phyloP scores from a whole-genome alignment of 2,797 vertebrate species.

The Potorous gilbertii region DNA sequence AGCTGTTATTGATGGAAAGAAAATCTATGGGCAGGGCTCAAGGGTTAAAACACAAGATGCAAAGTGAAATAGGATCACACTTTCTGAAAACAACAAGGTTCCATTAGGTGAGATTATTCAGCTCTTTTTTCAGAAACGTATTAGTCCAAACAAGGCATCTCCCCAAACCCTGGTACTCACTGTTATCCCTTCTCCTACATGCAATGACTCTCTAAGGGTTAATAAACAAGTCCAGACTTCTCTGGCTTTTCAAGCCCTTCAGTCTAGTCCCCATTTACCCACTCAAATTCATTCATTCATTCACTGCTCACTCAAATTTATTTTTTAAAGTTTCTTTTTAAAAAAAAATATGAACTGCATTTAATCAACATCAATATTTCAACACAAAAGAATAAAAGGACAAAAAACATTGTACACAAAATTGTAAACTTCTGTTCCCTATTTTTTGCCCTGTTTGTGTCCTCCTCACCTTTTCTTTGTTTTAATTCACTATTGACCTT shows the following conservation, averaged over 20 bases:
- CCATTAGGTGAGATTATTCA: background rate
- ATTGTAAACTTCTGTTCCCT: background rate
- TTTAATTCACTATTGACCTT: background rate
- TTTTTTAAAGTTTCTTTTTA: background rate
- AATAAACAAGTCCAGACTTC: background rate
- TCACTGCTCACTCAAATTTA: background rate
- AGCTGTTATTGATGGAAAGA: background rate
- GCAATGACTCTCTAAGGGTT: background rate
- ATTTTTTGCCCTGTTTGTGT: background rate
- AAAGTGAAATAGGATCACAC: conserved; percentile 12
- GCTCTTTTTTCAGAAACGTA: conserved; percentile 24
- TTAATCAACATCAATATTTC: background rate
- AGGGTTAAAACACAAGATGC: background rate
- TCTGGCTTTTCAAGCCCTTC: background rate
- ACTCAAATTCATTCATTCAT: background rate
- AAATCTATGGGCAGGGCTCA: background rate
- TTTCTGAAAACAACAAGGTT: conserved; percentile 5
- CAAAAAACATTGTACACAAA: background rate
- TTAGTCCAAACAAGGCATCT: background rate
- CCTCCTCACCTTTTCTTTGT: background rate
- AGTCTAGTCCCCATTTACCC: background rate
- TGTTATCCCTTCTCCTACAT: background rate
- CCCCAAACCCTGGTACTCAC: background rate
- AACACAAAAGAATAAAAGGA: background rate
- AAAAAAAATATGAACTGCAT: background rate